Percentiles rank a stretch among this genome's conserved stretches.
phyloP scores from a whole-genome alignment of 2,888 invertebrate genomes.

The Stenodera caucasica region DNA sequence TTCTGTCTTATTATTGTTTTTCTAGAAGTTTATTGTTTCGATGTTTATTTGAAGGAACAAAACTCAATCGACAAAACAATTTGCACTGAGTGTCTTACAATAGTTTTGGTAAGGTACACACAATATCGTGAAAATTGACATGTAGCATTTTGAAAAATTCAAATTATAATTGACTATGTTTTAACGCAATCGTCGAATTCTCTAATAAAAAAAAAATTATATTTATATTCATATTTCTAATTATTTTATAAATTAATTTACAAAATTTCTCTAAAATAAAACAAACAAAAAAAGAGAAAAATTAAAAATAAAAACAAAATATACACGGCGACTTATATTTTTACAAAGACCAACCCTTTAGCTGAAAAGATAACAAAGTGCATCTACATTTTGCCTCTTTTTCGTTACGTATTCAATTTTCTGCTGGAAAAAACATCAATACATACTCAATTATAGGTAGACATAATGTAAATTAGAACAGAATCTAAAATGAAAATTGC shows the following conservation, averaged over 20 bases:
- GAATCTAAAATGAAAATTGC: slow-evolving; percentile 15
- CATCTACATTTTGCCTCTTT: slow-evolving; percentile 36
- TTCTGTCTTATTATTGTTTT: slow-evolving; percentile 19
- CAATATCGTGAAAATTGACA: slow-evolving; percentile 38
- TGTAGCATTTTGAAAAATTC: slow-evolving; percentile 28
- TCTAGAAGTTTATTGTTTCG: neutral
- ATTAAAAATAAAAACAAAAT: slow-evolving; percentile 15
- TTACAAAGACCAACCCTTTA: slow-evolving; percentile 31
- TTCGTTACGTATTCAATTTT: neutral
- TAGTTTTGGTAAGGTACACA: slow-evolving; percentile 27
- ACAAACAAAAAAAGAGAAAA: neutral
- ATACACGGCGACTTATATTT: slow-evolving; percentile 22
- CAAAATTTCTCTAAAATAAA: slow-evolving; percentile 14
- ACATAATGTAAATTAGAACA: slow-evolving; percentile 26
- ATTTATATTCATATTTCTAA: too few species aligned
- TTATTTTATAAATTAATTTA: slow-evolving; percentile 29
- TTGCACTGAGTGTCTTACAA: slow-evolving; percentile 30
- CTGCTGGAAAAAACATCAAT: slow-evolving; percentile 31
- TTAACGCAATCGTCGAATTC: slow-evolving; percentile 32
- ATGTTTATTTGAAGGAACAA: slow-evolving; percentile 9
- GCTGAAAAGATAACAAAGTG: slow-evolving; percentile 28
- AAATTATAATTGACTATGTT: slow-evolving; percentile 41
- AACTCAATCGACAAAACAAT: slow-evolving; percentile 31
- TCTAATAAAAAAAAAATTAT: slow-evolving; percentile 28
- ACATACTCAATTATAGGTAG: slow-evolving; percentile 30